These are phyloP conservation scores for Turritopsis dohrnii DNA, from an alignment of 30 jellyfish, hydroid and myxozoan species.

Conservation along the genomic window DNA sequence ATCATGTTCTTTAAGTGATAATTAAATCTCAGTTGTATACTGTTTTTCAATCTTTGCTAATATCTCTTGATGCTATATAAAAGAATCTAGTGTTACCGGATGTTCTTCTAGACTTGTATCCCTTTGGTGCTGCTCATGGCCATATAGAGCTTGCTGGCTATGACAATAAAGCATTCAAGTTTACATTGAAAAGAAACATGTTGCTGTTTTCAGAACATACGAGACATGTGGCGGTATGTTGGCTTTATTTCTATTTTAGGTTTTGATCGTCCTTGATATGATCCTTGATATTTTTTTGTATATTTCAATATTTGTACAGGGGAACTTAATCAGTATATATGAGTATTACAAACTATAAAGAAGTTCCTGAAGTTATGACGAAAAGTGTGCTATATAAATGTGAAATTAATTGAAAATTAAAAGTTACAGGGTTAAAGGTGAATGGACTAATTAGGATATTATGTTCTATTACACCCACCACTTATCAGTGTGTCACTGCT, in stretches of 20 bases:
- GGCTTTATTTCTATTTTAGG: background rate
- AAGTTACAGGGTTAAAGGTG: background rate
- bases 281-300: too few relatives aligned
- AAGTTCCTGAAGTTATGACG: too few relatives aligned
- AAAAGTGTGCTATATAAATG: background rate
- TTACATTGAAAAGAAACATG: background rate
- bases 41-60: background rate
- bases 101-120: background rate
- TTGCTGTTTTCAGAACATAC: background rate
- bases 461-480: too few relatives aligned
- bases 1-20: background rate
- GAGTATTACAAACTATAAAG: background rate
- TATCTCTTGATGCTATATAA: too few relatives aligned
- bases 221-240: background rate
- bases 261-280: too few relatives aligned
- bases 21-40: background rate
- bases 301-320: too few relatives aligned
- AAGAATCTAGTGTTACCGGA: background rate
- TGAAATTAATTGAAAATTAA: too few relatives aligned
- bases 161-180: background rate
- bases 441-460: too few relatives aligned
- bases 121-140: slow-evolving; percentile 5
- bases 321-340: too few relatives aligned
- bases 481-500: background rate
- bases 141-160: background rate